Base-by-base conservation (phyloP, 2,888 invertebrate species). In the Cheilosia urbana region DNA sequence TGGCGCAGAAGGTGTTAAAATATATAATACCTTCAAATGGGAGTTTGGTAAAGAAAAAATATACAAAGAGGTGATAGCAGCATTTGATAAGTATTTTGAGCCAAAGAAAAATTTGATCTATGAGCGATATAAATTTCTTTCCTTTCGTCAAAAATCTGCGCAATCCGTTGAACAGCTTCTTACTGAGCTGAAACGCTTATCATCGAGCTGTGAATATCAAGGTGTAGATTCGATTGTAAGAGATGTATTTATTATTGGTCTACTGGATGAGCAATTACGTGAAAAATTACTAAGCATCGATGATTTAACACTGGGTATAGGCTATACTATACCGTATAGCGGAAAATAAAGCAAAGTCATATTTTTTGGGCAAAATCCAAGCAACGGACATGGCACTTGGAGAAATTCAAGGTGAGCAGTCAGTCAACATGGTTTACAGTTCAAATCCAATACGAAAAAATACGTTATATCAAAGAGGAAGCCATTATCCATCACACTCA, bases 181-280 rank as follows among this genome's bases (percentile, higher is more conserved):
- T 60, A 60, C n/a, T 30, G 30, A 34, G 3, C 34, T 55, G n/a
- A 55, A 55, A n/a, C 7, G 34, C 3, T 6, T 34, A 17, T 6
- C 15, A 17, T 55, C 34, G 7, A n/a, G n/a, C 13, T 55, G 30
- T 9, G 55, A 55, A 7, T 55, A 55, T 42, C 24, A 66, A 13
- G 24, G 27, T 4, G 24, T 3, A n/a, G 9, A 30, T n/a, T 30
- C n/a, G 11, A 53, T 53, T 53, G 53, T 66, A n/a, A 27, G 53
- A 40, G 66, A 51, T 17, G 40, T 51, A n/a, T 66, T 66, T 21
- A 66, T 66, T n/a, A 27, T 66, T 66, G 53, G 53, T 2, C 11
- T 66, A 7, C 37, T 13, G n/a, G 53, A 53, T 24, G 51, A 66
- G 15, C 19, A 30, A 19, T 40, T 66, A n/a, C 15, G 66, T 13